These are phyloP conservation scores for Ceratina australensis DNA, from an alignment of 1,140 invertebrate genomes.

Conservation along the genomic window DNA sequence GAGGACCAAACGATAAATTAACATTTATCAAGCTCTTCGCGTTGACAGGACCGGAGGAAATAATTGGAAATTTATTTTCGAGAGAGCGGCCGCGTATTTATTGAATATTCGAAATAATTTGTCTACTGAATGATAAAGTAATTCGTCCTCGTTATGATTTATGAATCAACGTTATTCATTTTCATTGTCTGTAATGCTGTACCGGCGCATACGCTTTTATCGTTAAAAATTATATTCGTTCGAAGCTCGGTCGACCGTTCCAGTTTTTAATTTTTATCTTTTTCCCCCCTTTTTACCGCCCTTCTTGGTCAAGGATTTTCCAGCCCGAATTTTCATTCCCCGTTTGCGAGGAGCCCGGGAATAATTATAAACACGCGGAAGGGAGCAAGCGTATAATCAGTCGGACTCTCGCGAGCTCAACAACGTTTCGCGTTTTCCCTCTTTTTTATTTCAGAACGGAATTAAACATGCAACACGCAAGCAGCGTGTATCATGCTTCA, in stretches of 20 bases:
- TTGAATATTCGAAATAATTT: slow-evolving; percentile 31
- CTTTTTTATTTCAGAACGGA: background rate
- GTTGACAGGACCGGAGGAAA: slow-evolving; percentile 6
- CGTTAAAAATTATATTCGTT: slow-evolving; percentile 9
- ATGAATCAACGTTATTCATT: slow-evolving; percentile 16
- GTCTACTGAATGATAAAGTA: slow-evolving; percentile 17
- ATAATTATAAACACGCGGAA: slow-evolving; percentile 30
- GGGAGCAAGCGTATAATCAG: slow-evolving; percentile 34
- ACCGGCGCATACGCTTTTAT: background rate
- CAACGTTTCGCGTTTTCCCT: slow-evolving; percentile 14
- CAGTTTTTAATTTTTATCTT: background rate
- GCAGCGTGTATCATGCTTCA: slow-evolving; percentile 35
- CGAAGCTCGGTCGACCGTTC: background rate
- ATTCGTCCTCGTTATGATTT: slow-evolving; percentile 29
- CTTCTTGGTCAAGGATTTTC: background rate
- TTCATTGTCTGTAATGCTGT: slow-evolving; percentile 13
- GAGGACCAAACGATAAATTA: background rate
- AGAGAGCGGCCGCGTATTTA: slow-evolving; percentile 3
- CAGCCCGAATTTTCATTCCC: background rate
- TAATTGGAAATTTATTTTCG: slow-evolving; percentile 40
- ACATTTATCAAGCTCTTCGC: slow-evolving; percentile 11
- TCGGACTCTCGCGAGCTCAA: slow-evolving; percentile 13
- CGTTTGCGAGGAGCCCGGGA: background rate
- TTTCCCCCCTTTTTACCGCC: background rate
- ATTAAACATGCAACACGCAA: slow-evolving; percentile 40